Conservation (phyloP, 2,113 vertebrate genomes). For the Triplophysa tibetana region DNA sequence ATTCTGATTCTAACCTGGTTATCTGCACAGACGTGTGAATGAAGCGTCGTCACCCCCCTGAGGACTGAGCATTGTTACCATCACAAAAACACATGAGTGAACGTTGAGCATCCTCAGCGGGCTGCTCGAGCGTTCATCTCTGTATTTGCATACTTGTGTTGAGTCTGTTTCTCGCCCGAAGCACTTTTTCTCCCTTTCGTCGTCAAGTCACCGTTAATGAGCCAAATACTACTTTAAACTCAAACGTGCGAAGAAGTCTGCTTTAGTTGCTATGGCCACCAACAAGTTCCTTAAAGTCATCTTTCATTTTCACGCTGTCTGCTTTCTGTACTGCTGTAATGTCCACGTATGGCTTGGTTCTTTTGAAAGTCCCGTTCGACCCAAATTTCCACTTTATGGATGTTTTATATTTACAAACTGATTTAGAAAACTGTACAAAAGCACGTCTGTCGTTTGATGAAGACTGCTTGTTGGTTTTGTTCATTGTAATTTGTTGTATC, state of each 20-base stretch:
- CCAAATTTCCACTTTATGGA: neutral
- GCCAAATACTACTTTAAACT: neutral
- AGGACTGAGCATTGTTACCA: too few species aligned
- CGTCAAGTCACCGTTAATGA: neutral
- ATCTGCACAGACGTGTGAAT: too few species aligned
- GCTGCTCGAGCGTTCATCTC: too few species aligned
- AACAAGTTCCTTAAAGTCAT: constrained; percentile 8
- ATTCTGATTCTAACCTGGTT: too few species aligned
- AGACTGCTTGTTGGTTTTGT: neutral
- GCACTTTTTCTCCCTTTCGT: neutral
- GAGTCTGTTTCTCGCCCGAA: neutral
- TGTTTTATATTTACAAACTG: neutral
- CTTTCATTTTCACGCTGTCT: neutral
- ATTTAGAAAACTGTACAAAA: neutral
- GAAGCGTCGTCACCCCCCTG: too few species aligned
- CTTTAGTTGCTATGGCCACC: constrained; percentile 25
- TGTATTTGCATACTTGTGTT: too few species aligned
- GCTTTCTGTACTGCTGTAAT: constrained; percentile 32
- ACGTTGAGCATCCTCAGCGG: too few species aligned
- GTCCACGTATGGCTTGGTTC: constrained; percentile 47
- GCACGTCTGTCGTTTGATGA: neutral
- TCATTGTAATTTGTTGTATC: neutral
- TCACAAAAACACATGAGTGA: too few species aligned
- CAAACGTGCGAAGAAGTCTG: neutral
- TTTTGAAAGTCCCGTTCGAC: constrained; percentile 14